phyloP scores from a whole-genome alignment of 2,113 vertebrate species.

The Carassius gibelio region DNA sequence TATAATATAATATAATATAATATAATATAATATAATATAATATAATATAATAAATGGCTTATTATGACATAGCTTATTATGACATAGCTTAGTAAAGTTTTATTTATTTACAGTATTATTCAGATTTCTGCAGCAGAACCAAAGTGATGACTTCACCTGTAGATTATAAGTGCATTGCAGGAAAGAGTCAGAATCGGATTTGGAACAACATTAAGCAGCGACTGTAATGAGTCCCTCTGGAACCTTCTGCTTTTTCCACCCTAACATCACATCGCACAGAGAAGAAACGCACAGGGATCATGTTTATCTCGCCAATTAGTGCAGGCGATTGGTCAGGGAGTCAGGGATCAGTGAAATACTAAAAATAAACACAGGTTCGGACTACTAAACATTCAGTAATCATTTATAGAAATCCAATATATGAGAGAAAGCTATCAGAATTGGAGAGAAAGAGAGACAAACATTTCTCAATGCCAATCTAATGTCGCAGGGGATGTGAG shows the following conservation, averaged over 20 bases:
- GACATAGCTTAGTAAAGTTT: not conserved
- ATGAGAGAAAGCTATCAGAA: not conserved
- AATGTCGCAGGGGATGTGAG: not conserved
- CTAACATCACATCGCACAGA: constrained; percentile 7
- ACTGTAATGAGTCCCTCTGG: constrained; percentile 42
- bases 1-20: too few relatives aligned
- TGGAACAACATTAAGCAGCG: constrained; percentile 9
- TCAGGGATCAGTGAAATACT: constrained; percentile 24
- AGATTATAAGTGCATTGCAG: not conserved
- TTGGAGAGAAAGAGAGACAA: not conserved
- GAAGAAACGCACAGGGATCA: constrained; percentile 25
- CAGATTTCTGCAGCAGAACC: not conserved
- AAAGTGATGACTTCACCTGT: constrained; percentile 1
- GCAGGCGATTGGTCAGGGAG: constrained; percentile 40
- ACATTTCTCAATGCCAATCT: not conserved
- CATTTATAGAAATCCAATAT: not conserved
- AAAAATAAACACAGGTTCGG: constrained; percentile 10
- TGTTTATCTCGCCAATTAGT: constrained; percentile 44
- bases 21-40: too few relatives aligned
- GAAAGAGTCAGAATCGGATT: not conserved
- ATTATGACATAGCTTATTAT: not conserved
- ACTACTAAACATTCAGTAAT: constrained; percentile 5
- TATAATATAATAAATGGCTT: too few relatives aligned
- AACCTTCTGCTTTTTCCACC: constrained; percentile 20
- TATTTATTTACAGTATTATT: not conserved